Evolutionary conservation across 2,888 invertebrate genomes (phyloP).

Genomic region (Mechanitis mazaeus): DNA sequence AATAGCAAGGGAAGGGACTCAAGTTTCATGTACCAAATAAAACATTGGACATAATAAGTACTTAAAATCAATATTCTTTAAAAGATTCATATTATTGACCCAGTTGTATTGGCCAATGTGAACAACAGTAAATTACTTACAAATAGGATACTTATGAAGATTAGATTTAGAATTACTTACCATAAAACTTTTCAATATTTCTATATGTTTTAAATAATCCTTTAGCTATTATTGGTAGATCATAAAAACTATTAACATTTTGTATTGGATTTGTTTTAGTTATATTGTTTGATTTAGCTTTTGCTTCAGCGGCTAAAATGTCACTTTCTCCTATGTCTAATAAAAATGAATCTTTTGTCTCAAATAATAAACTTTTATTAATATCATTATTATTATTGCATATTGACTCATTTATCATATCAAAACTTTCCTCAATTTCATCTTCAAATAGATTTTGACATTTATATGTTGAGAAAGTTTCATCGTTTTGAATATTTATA

Average conservation of each 20-base stretch:
- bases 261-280: constrained; percentile 27
- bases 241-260: constrained; percentile 79
- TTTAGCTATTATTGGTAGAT: constrained; percentile 83
- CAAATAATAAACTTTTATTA: constrained; percentile 46
- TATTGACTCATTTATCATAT: constrained; percentile 72
- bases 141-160: neutral
- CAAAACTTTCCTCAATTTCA: constrained; percentile 64
- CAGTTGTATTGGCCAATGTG: too few relatives aligned
- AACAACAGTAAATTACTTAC: too few relatives aligned
- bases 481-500: constrained; percentile 32
- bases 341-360: constrained; percentile 65
- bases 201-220: constrained; percentile 83
- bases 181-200: constrained; percentile 88
- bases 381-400: constrained; percentile 49
- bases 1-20: too few relatives aligned
- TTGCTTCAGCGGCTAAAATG: constrained; percentile 34
- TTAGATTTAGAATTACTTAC: constrained; percentile 66
- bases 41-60: too few relatives aligned
- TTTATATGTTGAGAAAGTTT: constrained; percentile 31
- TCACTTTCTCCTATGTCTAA: constrained; percentile 57
- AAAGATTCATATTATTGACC: too few relatives aligned
- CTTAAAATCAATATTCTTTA: too few relatives aligned
- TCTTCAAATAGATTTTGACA: constrained; percentile 39
- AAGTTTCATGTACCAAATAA: too few relatives aligned
- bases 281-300: constrained; percentile 28